Conservation (phyloP, 2,888 invertebrate species). For the Xanthorhoe spadicearia region DNA sequence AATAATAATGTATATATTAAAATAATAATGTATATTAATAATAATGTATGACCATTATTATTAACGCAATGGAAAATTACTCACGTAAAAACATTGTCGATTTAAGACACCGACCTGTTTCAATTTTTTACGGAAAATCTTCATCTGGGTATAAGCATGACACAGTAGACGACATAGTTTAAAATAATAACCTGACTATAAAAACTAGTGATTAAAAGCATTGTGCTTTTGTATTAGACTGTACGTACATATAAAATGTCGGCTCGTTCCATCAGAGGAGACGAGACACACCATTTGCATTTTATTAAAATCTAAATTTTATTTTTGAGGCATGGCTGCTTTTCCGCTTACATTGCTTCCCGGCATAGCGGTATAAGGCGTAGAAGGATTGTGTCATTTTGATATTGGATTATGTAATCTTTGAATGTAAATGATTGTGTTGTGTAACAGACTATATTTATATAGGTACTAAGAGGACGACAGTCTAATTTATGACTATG, state of each 20-base stretch:
- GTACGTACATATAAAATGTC: slow-evolving; percentile 37
- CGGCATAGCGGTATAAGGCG: slow-evolving; percentile 25
- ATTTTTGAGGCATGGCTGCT: slow-evolving; percentile 60
- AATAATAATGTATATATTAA: no score
- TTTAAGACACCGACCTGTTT: no score
- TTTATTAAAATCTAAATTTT: slow-evolving; percentile 82
- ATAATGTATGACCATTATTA: no score
- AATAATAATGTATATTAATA: no score
- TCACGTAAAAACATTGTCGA: no score
- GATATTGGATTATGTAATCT: slow-evolving; percentile 4
- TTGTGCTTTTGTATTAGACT: slow-evolving; percentile 16
- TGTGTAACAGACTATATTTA: background rate
- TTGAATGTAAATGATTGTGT: background rate
- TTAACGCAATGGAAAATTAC: no score
- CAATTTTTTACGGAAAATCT: no score
- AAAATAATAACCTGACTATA: background rate
- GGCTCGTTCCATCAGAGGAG: slow-evolving; percentile 56
- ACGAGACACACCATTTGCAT: slow-evolving; percentile 75
- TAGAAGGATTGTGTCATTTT: slow-evolving; percentile 15
- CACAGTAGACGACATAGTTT: no score
- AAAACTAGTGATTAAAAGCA: background rate
- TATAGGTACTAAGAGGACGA: no score
- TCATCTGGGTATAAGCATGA: no score
- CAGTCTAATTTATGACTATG: no score
- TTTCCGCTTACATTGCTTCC: slow-evolving; percentile 45